Base-by-base conservation (phyloP, 1,140 invertebrate species). In the Drosophila murphyi region DNA sequence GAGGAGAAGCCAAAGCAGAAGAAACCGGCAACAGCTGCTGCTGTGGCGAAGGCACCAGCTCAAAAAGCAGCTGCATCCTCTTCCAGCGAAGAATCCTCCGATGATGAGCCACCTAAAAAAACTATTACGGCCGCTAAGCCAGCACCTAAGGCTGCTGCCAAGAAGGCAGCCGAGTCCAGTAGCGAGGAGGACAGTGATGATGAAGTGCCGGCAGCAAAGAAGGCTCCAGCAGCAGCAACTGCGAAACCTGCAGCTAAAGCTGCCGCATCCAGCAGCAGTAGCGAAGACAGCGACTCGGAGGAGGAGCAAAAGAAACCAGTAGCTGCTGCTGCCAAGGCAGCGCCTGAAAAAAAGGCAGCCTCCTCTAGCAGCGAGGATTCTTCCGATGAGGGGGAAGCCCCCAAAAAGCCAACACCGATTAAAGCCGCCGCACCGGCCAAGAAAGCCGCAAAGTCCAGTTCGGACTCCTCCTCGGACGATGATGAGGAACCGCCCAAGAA, bases 291-390 rank as follows among this genome's bases (percentile, higher is more conserved):
- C n/a, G 80, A 75, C 39, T 64, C 61, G 20, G 78, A 76, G 2
- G 79, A 70, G 12, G 79, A 82, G 7, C 72, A 80, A 12, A 64
- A 57, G 10, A 71, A 79, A 20, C 62, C 63, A 8, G 57, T 43
- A n/a, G 39, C 3, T 43, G 10, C 63, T 29, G 50, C 52, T 5
- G 78, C 34, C 5, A 76, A 76, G 43, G 39, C 69, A 10, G 57
- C 78, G 3, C 43, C 56, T 31, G 70, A 48, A 28, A 78, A 74
- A 20, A 80, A 83, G 34, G n/a, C 69, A 6, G 52, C 65, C 12
- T 39, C 47, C 20, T 45, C 39, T 20, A 51, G 48, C 60, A 92
- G 92, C 31, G 93, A 94, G 1, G 93, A 93, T 3, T 88, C 80
- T 63, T 77, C 73, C n/a, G 80, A 73, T 4, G 78, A 81, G 10